Base-by-base conservation (phyloP, 2,888 invertebrate genomes). In the Volucella bombylans region DNA sequence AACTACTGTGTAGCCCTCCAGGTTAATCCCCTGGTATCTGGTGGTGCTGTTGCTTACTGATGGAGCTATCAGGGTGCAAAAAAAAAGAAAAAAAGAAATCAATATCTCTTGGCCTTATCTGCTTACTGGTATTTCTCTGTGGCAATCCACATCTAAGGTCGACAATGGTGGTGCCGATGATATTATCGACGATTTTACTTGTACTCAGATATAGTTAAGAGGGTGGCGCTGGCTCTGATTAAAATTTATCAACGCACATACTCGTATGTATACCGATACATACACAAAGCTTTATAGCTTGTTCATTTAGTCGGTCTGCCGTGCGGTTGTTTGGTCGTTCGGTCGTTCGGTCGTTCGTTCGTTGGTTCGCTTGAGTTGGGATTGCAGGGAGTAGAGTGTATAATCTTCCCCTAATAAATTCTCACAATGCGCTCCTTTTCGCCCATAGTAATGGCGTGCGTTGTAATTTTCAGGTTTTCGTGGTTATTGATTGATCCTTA, bases 401-500 rank as follows among this genome's bases (percentile, higher is more conserved):
- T 1, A 6, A 31, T 31, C 31, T 31, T 31, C 31, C 31, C 31
- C 31, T 2, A 31, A 11, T 39, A 9, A 43, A 50, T 15, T 54
- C 50, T 55, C 38, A 64, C 9, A 50, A 23, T 61, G 69, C 65
- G 55, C 64, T 59, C 64, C 71, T 50, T 72, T 52, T 54, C 54
- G 67, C 43, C 61, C 52, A 49, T 68, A 14, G 43, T 45, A 14
- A 47, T 55, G 64, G 65, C 64, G 57, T 50, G 73, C 45, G 65
- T 31, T 31, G 69, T 72, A 67, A 50, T 65, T 79, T 71, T 52
- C 65, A 72, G 85, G 85, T 85, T 85, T 81, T 85, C 50, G 85
- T 85, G 85, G 80, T 81, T 81, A 85, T 85, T 81, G 85, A 85
- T 85, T 81, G 85, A 85, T 85, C 85, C 80, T 85, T 85, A 85